phyloP scores from a whole-genome alignment of 2,113 vertebrate species.

The Protobothrops mucrosquamatus region DNA sequence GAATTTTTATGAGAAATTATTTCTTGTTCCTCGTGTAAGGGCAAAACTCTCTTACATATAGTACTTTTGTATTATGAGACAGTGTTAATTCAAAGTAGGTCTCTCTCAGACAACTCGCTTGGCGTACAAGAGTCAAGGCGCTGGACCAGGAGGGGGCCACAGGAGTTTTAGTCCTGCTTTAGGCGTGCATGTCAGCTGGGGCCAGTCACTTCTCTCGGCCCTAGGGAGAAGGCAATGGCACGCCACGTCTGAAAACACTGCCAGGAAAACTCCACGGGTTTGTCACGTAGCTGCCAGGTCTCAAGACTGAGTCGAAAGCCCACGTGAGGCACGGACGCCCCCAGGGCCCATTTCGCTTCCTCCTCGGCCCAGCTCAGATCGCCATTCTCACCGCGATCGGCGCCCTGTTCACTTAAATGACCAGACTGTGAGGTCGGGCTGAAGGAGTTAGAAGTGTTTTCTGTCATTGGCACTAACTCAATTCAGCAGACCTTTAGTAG shows the following conservation, averaged over 20 bases:
- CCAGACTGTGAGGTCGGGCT: not conserved
- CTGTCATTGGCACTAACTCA: too few species aligned
- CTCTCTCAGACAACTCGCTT: not conserved
- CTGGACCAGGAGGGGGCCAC: too few species aligned
- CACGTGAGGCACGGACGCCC: fast-evolving
- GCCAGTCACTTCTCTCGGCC: too few species aligned
- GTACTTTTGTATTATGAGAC: not conserved
- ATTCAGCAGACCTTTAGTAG: too few species aligned
- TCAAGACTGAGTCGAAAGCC: not conserved
- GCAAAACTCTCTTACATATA: not conserved
- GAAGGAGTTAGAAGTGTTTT: not conserved
- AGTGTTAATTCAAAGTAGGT: not conserved
- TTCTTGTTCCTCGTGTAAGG: not conserved
- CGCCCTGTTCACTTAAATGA: not conserved
- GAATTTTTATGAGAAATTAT: not conserved
- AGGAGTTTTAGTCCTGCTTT: too few species aligned
- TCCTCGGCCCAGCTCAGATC: not conserved
- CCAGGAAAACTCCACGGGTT: too few species aligned
- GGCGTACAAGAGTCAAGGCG: too few species aligned
- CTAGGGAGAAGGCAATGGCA: not conserved
- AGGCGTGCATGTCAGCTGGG: too few species aligned
- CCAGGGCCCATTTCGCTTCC: not conserved
- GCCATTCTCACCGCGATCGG: not conserved
- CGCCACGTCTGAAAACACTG: too few species aligned
- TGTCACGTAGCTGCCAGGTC: not conserved